Evolutionary conservation across 2,113 vertebrate genomes (phyloP).

Genomic region (Donacobius atricapilla): DNA sequence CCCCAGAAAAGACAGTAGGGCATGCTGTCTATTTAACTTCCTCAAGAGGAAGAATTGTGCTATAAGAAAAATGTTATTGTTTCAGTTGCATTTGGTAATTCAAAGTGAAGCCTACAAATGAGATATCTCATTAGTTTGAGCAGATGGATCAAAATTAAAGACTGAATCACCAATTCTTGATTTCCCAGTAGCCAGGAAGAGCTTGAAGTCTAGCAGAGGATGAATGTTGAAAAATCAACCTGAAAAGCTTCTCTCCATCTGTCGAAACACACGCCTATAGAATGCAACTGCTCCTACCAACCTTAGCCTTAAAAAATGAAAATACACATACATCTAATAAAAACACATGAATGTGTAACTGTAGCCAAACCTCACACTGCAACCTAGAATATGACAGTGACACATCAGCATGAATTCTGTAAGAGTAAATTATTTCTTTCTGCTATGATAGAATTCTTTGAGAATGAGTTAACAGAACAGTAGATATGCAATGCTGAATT

Average conservation of each 20-base stretch:
- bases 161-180: constrained; percentile 85
- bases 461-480: not conserved
- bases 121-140: constrained; percentile 82
- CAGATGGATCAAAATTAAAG: constrained; percentile 90
- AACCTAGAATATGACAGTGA: not conserved
- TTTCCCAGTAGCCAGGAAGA: constrained; percentile 82
- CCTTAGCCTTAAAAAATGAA: constrained; percentile 61
- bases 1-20: not conserved
- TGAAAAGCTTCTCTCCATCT: constrained; percentile 81
- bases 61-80: constrained; percentile 68
- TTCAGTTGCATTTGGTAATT: constrained; percentile 74
- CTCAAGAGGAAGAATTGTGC: constrained; percentile 54
- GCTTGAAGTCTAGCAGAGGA: constrained; percentile 78
- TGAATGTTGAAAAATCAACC: constrained; percentile 78
- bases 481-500: not conserved
- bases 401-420: not conserved
- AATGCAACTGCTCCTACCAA: constrained; percentile 71
- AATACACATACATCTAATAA: constrained; percentile 57
- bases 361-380: constrained; percentile 13
- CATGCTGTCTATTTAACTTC: constrained; percentile 65
- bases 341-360: constrained; percentile 25
- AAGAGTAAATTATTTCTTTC: not conserved
- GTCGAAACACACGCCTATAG: constrained; percentile 75
- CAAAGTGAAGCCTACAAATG: constrained; percentile 77
- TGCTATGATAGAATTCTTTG: not conserved